Base-by-base conservation (phyloP, 2,888 invertebrate species). In the Galeruca laticollis region DNA sequence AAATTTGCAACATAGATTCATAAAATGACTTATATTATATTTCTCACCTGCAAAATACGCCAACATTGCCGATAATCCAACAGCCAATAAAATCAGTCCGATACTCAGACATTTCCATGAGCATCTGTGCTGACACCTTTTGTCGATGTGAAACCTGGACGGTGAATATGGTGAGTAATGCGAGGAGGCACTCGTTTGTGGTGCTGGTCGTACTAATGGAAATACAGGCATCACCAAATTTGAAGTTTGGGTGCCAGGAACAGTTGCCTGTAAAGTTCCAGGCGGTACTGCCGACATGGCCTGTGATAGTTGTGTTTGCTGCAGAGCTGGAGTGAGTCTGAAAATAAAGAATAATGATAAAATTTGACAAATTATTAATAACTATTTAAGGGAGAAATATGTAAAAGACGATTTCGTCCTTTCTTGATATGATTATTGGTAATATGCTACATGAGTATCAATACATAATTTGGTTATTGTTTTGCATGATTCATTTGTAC, bases 31-130 rank as follows among this genome's bases (percentile, higher is more conserved):
- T 26, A 3, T 26, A 20, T 11, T 18, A 20, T 56, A 20, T 60
- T n/a, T n/a, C 63, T 76, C 89, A 97, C 97, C 94, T 89, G 95
- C 96, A 88, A 97, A 96, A 88, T 97, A 97, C 81, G 95, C 94
- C 86, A 97, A 91, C 92, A 96, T 96, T 79, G 96, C 96, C 82
- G 95, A 93, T 83, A 97, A 90, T 82, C 94, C 93, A 84, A 97
- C 94, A 84, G 94, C 92, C 82, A 97, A 89, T 85, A 97, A 90
- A 86, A 97, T 95, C 87, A 97, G 93, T 82, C 94, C 92, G 86
- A 98, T 95, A 86, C 96, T 95, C 86, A 95, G 93, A 87, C 97
- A 97, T 88, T 96, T 96, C 98, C 98, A 98, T 84, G 96, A 95
- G 89, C 97, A 97, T 80, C 95, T 91, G 86, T 95, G 95, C 86